phyloP scores from a whole-genome alignment of 2,113 vertebrate species.

The Gadus chalcogrammus region DNA sequence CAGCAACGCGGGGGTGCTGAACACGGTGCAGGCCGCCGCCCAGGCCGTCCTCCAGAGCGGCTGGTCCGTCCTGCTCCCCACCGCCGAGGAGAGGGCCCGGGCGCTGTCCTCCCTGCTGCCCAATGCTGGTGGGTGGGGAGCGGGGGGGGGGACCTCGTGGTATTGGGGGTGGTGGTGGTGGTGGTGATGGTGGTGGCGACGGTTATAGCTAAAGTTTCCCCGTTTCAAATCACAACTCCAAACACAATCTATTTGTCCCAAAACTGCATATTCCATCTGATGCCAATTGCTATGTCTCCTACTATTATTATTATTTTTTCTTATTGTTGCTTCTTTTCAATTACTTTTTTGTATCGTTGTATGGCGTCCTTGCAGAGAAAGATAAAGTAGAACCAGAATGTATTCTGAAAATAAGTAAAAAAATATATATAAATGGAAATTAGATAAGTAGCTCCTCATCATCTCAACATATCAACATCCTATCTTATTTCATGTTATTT shows the following conservation, averaged over 20 bases:
- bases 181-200: too few species aligned
- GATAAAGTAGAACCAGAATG: too few species aligned
- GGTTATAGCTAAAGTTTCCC: too few species aligned
- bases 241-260: not conserved
- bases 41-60: constrained; percentile 96
- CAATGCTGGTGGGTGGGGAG: constrained; percentile 78
- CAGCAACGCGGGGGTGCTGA: constrained; percentile 91
- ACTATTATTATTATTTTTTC: not conserved
- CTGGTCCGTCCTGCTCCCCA: constrained; percentile 94
- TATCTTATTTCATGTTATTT: not conserved
- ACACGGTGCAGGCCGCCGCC: constrained; percentile 88
- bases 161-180: too few species aligned
- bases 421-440: too few species aligned
- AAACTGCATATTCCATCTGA: not conserved
- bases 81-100: constrained; percentile 91
- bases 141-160: too few species aligned
- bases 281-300: not conserved
- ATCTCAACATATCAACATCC: not conserved
- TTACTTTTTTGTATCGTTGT: too few species aligned
- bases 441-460: too few species aligned
- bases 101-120: constrained; percentile 91
- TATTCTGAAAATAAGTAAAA: too few species aligned
- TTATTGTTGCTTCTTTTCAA: not conserved
- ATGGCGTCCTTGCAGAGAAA: too few species aligned
- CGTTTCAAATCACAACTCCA: not conserved